Conservation (phyloP, 2,888 invertebrate genomes). For the Mantis religiosa region DNA sequence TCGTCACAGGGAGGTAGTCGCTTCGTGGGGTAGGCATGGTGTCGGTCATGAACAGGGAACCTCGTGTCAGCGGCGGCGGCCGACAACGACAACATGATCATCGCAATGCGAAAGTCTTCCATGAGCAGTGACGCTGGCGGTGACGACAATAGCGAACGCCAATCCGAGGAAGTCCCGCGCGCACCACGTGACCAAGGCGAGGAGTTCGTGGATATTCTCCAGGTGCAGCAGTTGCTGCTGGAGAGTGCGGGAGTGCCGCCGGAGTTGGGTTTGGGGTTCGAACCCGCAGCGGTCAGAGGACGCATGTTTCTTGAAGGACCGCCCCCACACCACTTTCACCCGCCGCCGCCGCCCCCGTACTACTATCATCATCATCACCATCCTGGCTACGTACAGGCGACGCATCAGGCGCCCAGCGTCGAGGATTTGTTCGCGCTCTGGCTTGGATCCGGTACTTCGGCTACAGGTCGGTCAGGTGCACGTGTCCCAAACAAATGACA, state of each 20-base stretch:
- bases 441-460: conserved; percentile 56
- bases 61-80: neutral
- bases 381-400: conserved; percentile 7
- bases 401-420: conserved; percentile 51
- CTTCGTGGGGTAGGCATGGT: neutral
- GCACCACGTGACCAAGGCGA: conserved; percentile 41
- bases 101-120: neutral
- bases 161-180: conserved; percentile 42
- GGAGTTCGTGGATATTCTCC: conserved; percentile 80
- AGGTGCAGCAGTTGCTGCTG: conserved; percentile 71
- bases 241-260: conserved; percentile 38
- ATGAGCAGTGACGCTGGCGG: neutral
- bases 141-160: conserved; percentile 41
- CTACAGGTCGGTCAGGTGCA: conserved; percentile 20
- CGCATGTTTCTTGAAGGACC: conserved; percentile 22
- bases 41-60: neutral
- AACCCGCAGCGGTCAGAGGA: conserved; percentile 26
- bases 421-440: conserved; percentile 73
- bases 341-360: conserved; percentile 30
- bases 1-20: neutral
- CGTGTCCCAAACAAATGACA: neutral
- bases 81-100: neutral
- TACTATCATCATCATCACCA: neutral
- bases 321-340: neutral
- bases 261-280: conserved; percentile 9